Base-by-base conservation (phyloP, 2,888 invertebrate species). In the Kuschelorhynchus macadamiae region DNA sequence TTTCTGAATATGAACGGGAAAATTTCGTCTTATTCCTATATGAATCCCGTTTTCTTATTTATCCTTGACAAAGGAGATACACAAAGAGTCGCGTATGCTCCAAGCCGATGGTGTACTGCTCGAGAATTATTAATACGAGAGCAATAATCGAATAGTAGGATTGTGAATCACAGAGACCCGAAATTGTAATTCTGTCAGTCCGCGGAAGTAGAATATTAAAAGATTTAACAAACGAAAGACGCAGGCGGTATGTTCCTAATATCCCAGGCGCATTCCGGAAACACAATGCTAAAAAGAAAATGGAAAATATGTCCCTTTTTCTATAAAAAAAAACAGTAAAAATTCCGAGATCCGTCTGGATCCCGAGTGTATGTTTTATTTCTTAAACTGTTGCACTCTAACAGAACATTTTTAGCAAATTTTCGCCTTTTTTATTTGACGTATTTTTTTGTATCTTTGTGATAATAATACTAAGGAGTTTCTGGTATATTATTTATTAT, bases 391-490 rank as follows among this genome's bases (percentile, higher is more conserved):
- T 62, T 62, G 67, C 62, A 67, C 62, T 62, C 49, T 62, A 67
- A 62, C 57, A 63, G 67, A 52, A 62, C 62, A 57, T 67, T 62
- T 67, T 67, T 67, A 67, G 67, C 67, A 67, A 62, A 67, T 67
- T 67, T 67, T 57, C 46, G 36, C 53, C 18, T 49, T 41, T 50
- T 36, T 36, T 36, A 36, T 36, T 36, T 36, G 25, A 25, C 25
- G n/a, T 25, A 7, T 25, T 25, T 25, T 25, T 25, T 25, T 25
- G 25, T 3, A 25, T 7, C 4, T 25, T 7, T 25, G 25, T 7
- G 25, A n/a, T n/a, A n/a, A n/a, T n/a, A n/a, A n/a, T n/a, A n/a
- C n/a, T n/a, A n/a, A n/a, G n/a, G n/a, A n/a, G n/a, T n/a, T n/a
- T n/a, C n/a, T n/a, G n/a, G n/a, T n/a, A n/a, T n/a, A n/a, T n/a